Conservation (phyloP, 2,888 invertebrate species). For the Spatulosminthurus flaviceps region DNA sequence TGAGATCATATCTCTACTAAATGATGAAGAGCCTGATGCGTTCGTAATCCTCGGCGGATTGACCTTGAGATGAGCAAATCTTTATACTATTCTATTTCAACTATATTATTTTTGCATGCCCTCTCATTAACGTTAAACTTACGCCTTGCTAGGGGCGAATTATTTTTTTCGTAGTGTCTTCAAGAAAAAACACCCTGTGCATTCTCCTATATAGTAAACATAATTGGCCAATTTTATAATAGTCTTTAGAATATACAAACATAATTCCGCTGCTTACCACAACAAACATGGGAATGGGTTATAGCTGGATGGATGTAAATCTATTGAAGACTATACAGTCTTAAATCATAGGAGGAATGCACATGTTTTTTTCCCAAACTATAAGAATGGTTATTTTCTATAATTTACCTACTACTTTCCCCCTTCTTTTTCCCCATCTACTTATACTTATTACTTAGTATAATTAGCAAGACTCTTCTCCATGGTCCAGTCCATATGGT, state of each 20-base stretch:
- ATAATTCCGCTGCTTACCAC: neutral
- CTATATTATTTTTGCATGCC: constrained; percentile 18
- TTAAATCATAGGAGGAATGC: neutral
- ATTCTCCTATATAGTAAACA: no score
- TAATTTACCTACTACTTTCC: neutral
- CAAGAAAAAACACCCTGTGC: no score
- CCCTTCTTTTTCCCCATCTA: neutral
- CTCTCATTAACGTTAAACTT: constrained; percentile 2
- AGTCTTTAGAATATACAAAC: neutral
- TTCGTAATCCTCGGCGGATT: constrained; percentile 3
- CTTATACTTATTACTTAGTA: neutral
- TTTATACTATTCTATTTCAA: constrained; percentile 13
- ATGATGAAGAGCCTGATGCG: constrained; percentile 5
- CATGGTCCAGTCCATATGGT: neutral
- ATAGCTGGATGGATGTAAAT: neutral
- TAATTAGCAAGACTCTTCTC: neutral
- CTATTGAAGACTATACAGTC: neutral
- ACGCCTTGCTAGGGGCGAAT: neutral
- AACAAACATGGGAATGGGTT: neutral
- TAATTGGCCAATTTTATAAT: no score
- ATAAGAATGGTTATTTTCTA: neutral
- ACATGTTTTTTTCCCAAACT: neutral
- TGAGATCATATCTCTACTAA: neutral
- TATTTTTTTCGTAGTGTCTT: neutral
- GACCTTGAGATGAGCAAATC: constrained; percentile 9